Conservation (phyloP, 2,888 invertebrate species). For the Beris chalybata region DNA sequence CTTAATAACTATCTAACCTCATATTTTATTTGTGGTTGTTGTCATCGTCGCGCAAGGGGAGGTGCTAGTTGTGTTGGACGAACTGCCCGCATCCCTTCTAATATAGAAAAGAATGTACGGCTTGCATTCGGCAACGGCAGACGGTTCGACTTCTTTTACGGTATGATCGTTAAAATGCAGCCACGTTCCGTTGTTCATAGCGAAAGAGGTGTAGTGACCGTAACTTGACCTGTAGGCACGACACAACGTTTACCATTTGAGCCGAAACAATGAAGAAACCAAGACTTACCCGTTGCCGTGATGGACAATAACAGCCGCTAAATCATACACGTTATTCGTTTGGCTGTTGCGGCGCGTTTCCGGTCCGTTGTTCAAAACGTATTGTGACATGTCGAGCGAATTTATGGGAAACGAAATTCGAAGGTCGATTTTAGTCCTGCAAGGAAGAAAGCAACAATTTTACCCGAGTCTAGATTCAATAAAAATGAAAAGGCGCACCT, state of each 20-base stretch:
- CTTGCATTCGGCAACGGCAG: constrained; percentile 74
- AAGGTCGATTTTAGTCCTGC: constrained; percentile 74
- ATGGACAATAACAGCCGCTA: constrained; percentile 80
- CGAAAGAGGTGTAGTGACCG: constrained; percentile 85
- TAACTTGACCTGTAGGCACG: constrained; percentile 69
- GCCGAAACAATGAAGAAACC: background rate
- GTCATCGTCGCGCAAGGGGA: background rate
- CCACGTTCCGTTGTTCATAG: constrained; percentile 78
- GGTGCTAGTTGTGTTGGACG: background rate
- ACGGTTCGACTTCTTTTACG: constrained; percentile 63
- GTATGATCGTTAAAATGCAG: constrained; percentile 85
- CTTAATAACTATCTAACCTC: constrained; percentile 24
- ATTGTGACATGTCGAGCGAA: constrained; percentile 76
- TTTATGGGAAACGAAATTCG: constrained; percentile 75
- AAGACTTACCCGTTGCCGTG: constrained; percentile 71
- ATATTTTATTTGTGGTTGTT: constrained; percentile 18
- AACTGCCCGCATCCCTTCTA: constrained; percentile 60
- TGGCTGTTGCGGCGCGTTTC: constrained; percentile 67
- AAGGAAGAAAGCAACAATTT: background rate
- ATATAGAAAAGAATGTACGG: constrained; percentile 86
- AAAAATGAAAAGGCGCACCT: constrained; percentile 52
- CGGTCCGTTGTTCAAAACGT: constrained; percentile 67
- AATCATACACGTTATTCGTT: constrained; percentile 71
- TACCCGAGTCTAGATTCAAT: background rate
- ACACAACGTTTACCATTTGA: background rate